Conservation (phyloP, 2,888 invertebrate genomes). For the Brachypalpus laphriformis region DNA sequence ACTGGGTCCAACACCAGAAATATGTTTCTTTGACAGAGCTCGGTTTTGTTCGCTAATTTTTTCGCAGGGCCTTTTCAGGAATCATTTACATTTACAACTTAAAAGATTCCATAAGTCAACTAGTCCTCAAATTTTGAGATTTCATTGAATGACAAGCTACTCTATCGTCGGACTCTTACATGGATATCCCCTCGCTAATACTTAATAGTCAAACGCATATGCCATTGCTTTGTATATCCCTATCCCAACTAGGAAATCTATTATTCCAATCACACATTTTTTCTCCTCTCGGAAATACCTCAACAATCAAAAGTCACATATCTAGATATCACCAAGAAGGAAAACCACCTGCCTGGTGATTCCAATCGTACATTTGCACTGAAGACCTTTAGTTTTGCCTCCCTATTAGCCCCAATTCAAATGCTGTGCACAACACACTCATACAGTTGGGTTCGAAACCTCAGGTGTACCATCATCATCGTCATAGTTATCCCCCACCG, state of each 20-base stretch:
- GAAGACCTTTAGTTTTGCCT: constrained; percentile 7
- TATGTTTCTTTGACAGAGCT: too few relatives aligned
- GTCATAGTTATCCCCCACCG: constrained; percentile 32
- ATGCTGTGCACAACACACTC: neutral
- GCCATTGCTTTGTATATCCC: neutral
- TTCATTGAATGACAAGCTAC: too few relatives aligned
- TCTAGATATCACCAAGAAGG: neutral
- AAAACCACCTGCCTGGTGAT: constrained; percentile 62
- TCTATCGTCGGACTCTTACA: too few relatives aligned
- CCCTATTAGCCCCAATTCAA: constrained; percentile 21
- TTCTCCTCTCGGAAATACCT: constrained; percentile 1
- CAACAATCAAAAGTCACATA: constrained; percentile 32
- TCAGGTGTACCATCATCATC: constrained; percentile 51
- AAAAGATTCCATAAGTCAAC: too few relatives aligned
- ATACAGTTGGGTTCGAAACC: constrained; percentile 1
- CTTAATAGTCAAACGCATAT: neutral
- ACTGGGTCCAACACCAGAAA: too few relatives aligned
- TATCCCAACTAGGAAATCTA: neutral
- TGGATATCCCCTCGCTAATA: neutral
- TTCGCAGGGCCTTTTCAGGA: too few relatives aligned
- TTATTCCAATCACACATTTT: constrained; percentile 19
- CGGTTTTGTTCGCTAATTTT: too few relatives aligned
- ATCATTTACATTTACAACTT: too few relatives aligned
- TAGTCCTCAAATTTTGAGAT: too few relatives aligned
- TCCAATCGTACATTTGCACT: constrained; percentile 40